Base-by-base conservation (phyloP, 2,888 invertebrate species). In the Vandiemenella viatica region DNA sequence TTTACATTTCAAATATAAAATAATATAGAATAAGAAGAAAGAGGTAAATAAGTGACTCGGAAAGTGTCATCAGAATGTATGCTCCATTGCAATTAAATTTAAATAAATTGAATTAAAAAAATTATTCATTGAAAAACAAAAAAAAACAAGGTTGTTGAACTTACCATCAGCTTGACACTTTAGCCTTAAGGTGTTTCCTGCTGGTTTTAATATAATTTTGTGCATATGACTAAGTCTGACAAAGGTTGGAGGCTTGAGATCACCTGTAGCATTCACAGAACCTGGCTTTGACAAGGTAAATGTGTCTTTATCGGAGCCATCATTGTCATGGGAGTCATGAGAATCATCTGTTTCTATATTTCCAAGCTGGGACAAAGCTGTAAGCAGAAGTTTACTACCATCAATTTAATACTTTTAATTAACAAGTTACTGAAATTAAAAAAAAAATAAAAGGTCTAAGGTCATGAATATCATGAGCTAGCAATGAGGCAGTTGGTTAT, bases 151-250 rank as follows among this genome's bases (percentile, higher is more conserved):
- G 5, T 13, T 4, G 4, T 32, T n/a, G n/a, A 32, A 4, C 60
- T 61, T 66, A 69, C 77, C 78, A 61, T 71, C 72, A 45, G 80
- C 80, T 50, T 76, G 76, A 63, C 91, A 91, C 60, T 74, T 76
- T 1, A 92, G 67, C 55, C 75, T 73, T 2, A 84, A 71, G 61
- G 78, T 80, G 56, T 79, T 83, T 1, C 88, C 89, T 20, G 87
- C 87, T 1, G 88, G 88, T 61, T 83, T 85, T 51, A 80, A 72
- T 6, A 70, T 62, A 17, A 69, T 59, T 38, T 62, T 62, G 43
- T 66, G 65, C 67, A 76, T 67, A 50, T 67, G 67, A 32, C 4
- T 32, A 13, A 4, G 32, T 55, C 67, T 69, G 37, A 61, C 64
- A 58, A 74, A 73, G 16, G 57, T 56, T 1, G 73, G 72, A 1